Percentiles rank a stretch among this genome's conserved stretches.
Conservation (phyloP, 2,113 vertebrate genomes). For the Amblyornis subalaris region DNA sequence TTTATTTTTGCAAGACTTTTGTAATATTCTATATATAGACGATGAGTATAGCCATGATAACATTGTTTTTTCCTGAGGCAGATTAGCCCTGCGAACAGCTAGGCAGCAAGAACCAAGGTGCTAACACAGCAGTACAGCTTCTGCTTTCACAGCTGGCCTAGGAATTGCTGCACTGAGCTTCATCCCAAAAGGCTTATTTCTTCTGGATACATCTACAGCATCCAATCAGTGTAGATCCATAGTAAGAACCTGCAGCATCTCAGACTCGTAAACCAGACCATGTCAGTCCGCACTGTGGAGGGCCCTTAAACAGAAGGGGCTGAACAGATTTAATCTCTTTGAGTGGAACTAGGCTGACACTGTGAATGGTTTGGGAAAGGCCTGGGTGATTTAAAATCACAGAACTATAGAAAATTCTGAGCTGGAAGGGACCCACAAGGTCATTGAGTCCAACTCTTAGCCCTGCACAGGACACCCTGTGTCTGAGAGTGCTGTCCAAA, state of each 20-base stretch:
- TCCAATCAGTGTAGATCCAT: background rate
- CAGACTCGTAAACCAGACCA: background rate
- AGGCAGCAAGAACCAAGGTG: background rate
- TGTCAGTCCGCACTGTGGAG: background rate
- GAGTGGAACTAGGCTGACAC: background rate
- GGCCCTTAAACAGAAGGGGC: background rate
- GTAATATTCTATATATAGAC: background rate
- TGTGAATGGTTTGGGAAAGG: background rate
- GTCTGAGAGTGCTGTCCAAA: background rate
- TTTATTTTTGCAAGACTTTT: background rate
- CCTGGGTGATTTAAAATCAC: background rate
- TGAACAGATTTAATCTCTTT: background rate
- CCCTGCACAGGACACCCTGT: background rate
- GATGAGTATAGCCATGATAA: background rate
- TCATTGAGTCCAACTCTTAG: background rate
- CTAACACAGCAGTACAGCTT: background rate
- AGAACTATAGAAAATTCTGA: background rate
- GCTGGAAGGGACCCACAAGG: background rate
- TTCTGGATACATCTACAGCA: background rate
- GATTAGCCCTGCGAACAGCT: background rate
- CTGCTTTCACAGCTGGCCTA: background rate
- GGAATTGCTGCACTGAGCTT: background rate
- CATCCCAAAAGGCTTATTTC: background rate
- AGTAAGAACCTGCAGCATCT: background rate
- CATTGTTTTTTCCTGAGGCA: fast-evolving